A percentile compares a stretch with the other conserved stretches of the same genome.
Evolutionary conservation across 2,888 invertebrate genomes (phyloP).

Genomic region (Drosophila anomelani): DNA sequence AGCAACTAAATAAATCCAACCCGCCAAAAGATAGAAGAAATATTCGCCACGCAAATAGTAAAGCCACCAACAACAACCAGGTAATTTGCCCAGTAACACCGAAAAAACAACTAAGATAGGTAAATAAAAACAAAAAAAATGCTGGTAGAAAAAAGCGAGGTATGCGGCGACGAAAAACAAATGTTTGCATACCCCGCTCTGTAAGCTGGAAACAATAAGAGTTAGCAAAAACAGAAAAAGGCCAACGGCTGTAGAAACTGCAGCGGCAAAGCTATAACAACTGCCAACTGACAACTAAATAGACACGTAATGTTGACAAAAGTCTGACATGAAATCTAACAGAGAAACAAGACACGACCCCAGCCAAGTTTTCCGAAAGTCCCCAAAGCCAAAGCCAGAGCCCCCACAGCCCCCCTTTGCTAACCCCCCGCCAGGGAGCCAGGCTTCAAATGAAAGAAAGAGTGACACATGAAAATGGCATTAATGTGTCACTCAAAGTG

Average conservation of each 20-base stretch:
- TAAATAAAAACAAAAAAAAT: slow-evolving; percentile 26
- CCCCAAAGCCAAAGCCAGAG: slow-evolving; percentile 24
- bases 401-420: not conserved
- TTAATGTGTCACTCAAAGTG: slow-evolving; percentile 82
- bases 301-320: slow-evolving; percentile 81
- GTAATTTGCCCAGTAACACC: slow-evolving; percentile 47
- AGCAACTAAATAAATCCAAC: slow-evolving; percentile 19
- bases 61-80: slow-evolving; percentile 33
- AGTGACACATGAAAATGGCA: slow-evolving; percentile 82
- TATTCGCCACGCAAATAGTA: slow-evolving; percentile 46
- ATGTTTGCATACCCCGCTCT: slow-evolving; percentile 42
- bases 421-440: slow-evolving; percentile 11
- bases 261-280: slow-evolving; percentile 51
- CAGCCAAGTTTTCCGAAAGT: slow-evolving; percentile 49
- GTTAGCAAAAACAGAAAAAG: slow-evolving; percentile 12
- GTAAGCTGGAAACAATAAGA: slow-evolving; percentile 36
- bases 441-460: slow-evolving; percentile 77
- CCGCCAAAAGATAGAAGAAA: slow-evolving; percentile 17
- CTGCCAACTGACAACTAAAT: slow-evolving; percentile 80
- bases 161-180: slow-evolving; percentile 46
- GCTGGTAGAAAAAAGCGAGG: slow-evolving; percentile 32
- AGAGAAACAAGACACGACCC: slow-evolving; percentile 56
- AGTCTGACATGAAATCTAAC: slow-evolving; percentile 79
- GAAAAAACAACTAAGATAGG: slow-evolving; percentile 25
- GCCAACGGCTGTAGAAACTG: slow-evolving; percentile 39